Base-by-base conservation (phyloP, 2,113 vertebrate genomes). In the Tychaedon coryphoeus region DNA sequence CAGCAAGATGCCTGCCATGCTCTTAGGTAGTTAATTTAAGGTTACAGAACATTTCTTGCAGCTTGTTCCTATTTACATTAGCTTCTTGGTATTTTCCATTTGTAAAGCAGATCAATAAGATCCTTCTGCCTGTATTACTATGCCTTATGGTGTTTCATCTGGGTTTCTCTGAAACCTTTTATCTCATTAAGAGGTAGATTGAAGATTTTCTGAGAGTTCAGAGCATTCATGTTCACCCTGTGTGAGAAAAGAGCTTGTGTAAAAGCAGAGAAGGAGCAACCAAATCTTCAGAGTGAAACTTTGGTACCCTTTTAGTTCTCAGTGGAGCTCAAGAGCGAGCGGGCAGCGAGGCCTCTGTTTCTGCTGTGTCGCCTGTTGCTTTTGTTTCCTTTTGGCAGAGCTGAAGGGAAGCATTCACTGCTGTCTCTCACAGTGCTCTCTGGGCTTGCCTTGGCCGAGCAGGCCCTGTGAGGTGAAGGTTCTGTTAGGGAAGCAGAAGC, bases 21-120 rank as follows among this genome's bases (percentile, higher is more conserved):
- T 87, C 74, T 90, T 90, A 67, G 61, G 13, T 74, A 45, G 77
- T 88, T 95, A 78, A 88, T 95, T 84, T 91, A 72, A 58, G 62
- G 42, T 86, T 89, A 56, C 57, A 84, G 81, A 65, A 42, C 29
- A 5, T 64, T 86, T 86, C 60, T 70, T 88, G 90, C 61, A 57
- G 22, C 29, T 81, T 28, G 10, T 45, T 92, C n/a, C 79, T 67
- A 56, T 74, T 79, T 75, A 67, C 26, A 12, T 76, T 51, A 54
- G 13, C 84, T 80, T 80, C 34, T 88, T 26, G 20, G 25, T 64
- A n/a, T 82, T 80, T 91, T 85, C 51, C 42, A 43, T 70, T 65
- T 56, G 28, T 58, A 40, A 73, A 67, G 48, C 36, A 75, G 77
- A 64, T 54, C 36, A 48, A 19, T 31, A 10, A 69, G 34, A 58